Base-by-base conservation (phyloP, 1,140 invertebrate genomes). In the Drosophila bifasciata region DNA sequence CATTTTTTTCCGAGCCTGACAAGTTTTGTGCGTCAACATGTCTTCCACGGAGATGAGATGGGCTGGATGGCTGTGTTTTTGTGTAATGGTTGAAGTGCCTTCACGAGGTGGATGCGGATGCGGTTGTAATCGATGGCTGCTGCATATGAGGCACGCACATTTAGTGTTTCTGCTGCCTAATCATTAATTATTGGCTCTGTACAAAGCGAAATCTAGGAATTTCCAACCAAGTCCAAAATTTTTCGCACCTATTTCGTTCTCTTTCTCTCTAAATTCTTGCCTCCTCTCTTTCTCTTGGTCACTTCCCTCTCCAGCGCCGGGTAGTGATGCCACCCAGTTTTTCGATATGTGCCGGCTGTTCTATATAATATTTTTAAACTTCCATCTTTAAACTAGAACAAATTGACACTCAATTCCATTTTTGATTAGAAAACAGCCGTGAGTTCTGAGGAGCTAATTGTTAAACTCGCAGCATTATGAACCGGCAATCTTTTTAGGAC, bases 1-100 rank as follows among this genome's bases (percentile, higher is more conserved):
- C 51, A 95, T 94, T 93, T 95, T 95, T 89, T 95, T 95, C 46
- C 94, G 92, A 70, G 92, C 93, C 90, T 94, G 94, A 76, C 89
- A 90, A 85, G 78, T 90, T 86, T 91, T 91, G 77, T 91, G 88
- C 76, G 91, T 89, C 79, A 91, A 91, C 90, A 91, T 91, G 70
- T 85, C 76, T 68, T 56, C 70, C 43, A 43, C 68, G 68, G 77
- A 62, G 63, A 21, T 59, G 77, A 62, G 63, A 21, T 59, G 44
- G 46, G 43, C 52, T 68, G 28, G 13, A 40, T 66, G 59, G 57
- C 48, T 73, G 58, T 44, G 46, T 69, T 44, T 69, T 21, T 41
- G 53, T 63, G 59, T 60, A 51, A 66, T 61, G 58, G 60, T 70
- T 76, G 49, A 41, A 64, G 23, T 63, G 36, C 51, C 55, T 88